phyloP scores from a whole-genome alignment of 2,888 invertebrate species.

The Strigamia transsilvanica region DNA sequence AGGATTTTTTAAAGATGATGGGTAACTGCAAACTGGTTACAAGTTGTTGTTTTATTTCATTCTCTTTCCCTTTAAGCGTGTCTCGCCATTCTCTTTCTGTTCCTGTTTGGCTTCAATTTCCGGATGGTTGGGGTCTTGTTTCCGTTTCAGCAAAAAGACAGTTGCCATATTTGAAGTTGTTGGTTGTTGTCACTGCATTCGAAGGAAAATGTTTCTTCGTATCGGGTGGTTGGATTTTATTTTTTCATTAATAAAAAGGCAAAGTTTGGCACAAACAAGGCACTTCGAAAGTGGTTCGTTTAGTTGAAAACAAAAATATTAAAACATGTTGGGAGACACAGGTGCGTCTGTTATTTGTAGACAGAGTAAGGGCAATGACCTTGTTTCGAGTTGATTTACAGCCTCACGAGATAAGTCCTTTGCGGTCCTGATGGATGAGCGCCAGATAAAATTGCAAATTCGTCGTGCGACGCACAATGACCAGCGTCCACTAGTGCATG shows the following conservation, averaged over 20 bases:
- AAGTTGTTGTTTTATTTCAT: conserved; percentile 31
- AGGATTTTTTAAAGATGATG: conserved; percentile 45
- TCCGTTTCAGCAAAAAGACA: conserved; percentile 28
- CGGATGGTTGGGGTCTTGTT: conserved; percentile 28
- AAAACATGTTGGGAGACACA: neutral
- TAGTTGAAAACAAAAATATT: neutral
- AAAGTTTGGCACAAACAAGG: conserved; percentile 35
- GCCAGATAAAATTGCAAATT: conserved; percentile 49
- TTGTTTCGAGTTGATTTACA: conserved; percentile 45
- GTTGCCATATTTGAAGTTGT: conserved; percentile 35
- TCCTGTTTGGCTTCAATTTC: conserved; percentile 26
- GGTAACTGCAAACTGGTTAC: conserved; percentile 18
- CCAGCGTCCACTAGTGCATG: conserved; percentile 41
- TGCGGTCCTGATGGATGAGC: conserved; percentile 39
- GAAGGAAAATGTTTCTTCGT: conserved; percentile 20
- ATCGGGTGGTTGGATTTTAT: neutral
- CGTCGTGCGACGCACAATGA: conserved; percentile 40
- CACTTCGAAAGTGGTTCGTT: neutral
- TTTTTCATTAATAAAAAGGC: neutral
- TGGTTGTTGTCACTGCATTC: conserved; percentile 27
- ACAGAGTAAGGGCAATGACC: conserved; percentile 18
- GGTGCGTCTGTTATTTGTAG: conserved; percentile 27
- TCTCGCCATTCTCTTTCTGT: neutral
- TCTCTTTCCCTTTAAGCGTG: neutral
- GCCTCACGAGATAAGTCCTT: conserved; percentile 45